Evolutionary conservation across 2,797 vertebrate species (phyloP).

Genomic region (Garrulus glandarius): DNA sequence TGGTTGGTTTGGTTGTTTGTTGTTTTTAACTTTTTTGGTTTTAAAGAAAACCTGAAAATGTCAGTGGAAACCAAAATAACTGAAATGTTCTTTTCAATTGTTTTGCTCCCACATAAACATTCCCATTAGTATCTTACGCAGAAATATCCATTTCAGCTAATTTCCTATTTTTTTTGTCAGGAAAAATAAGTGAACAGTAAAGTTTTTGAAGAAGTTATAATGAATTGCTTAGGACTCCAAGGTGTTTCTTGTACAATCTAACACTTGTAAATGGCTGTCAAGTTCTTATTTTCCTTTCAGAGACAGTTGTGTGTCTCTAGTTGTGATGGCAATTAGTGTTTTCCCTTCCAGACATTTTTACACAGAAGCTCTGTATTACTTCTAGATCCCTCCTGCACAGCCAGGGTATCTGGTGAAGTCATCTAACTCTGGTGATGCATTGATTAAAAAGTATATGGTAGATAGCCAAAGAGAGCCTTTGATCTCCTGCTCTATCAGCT

Average conservation of each 20-base stretch:
- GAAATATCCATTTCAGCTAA: neutral
- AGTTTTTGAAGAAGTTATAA: neutral
- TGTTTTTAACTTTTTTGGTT: accelerated
- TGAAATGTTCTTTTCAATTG: neutral
- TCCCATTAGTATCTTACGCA: neutral
- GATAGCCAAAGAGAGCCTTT: neutral
- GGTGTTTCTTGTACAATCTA: neutral
- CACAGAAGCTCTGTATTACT: neutral
- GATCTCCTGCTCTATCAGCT: neutral
- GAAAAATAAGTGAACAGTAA: neutral
- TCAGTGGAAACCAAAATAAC: neutral
- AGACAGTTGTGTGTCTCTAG: neutral
- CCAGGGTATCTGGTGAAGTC: neutral
- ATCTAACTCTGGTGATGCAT: neutral
- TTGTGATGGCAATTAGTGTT: neutral
- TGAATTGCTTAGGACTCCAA: neutral
- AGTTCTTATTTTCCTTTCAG: neutral
- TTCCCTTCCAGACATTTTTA: neutral
- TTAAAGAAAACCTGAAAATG: neutral
- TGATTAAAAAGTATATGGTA: neutral
- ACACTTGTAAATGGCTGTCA: neutral
- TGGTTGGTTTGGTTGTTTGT: neutral
- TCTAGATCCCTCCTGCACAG: neutral
- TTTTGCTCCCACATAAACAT: neutral
- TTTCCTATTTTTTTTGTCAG: neutral